These are phyloP conservation scores for Drosophila emarginata DNA, from an alignment of 2,888 invertebrate genomes.

Conservation along the genomic window DNA sequence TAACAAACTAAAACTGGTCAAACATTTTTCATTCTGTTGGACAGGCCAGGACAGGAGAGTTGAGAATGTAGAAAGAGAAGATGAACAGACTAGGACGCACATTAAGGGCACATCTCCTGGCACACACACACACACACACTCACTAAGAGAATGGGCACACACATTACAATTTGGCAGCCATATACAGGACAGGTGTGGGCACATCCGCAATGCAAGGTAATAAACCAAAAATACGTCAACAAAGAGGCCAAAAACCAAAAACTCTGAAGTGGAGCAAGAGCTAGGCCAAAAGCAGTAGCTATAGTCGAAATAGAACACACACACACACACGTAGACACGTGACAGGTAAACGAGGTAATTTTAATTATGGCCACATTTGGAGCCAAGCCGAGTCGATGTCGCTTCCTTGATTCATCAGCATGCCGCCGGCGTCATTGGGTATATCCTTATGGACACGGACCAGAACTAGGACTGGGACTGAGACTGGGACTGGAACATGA, in stretches of 20 bases:
- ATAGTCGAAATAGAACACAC: neutral
- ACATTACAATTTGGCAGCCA: constrained; percentile 60
- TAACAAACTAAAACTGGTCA: constrained; percentile 21
- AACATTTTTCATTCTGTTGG: constrained; percentile 27
- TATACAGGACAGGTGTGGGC: constrained; percentile 36
- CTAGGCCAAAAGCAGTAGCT: neutral
- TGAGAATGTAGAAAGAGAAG: neutral
- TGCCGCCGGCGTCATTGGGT: constrained; percentile 43
- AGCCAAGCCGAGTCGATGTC: constrained; percentile 37
- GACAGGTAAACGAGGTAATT: constrained; percentile 73
- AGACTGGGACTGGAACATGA: constrained; percentile 36
- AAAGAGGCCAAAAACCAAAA: constrained; percentile 63
- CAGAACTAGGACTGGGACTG: constrained; percentile 4
- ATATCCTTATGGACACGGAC: constrained; percentile 5
- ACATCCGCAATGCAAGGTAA: constrained; percentile 75
- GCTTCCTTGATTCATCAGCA: constrained; percentile 60
- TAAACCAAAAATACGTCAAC: constrained; percentile 75
- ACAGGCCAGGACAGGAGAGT: constrained; percentile 9
- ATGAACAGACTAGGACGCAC: constrained; percentile 13
- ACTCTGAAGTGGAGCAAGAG: constrained; percentile 11
- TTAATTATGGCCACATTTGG: constrained; percentile 72
- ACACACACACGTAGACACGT: constrained; percentile 35
- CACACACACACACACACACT: constrained; percentile 10
- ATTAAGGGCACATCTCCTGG: constrained; percentile 17
- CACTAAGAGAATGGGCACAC: constrained; percentile 9